Evolutionary conservation across 2,888 invertebrate genomes (phyloP), one percentile per base, ranked within the genome.

Genomic region (Tryphoninae sp.): DNA sequence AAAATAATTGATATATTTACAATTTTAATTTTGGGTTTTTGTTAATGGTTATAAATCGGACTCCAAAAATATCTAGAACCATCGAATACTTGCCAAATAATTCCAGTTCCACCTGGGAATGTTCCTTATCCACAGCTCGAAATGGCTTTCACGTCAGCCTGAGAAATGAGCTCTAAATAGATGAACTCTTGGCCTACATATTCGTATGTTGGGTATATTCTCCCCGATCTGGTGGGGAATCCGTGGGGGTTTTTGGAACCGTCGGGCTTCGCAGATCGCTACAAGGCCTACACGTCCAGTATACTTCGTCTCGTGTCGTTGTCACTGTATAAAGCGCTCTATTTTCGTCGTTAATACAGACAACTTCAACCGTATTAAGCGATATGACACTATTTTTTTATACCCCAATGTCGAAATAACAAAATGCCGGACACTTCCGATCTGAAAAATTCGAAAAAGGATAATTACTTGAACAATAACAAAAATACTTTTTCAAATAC

Each of bases 171-270:
- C 90, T 89, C 87, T 87, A 90, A 90, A 90, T 90, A 90, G 89
- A 90, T 90, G 90, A 91, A 91, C 90, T 91, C 89, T 90, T 91
- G 91, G 88, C 90, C 91, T 87, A 90, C 88, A 90, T 91, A 88
- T 86, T 85, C 85, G 81, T 77, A 69, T 76, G 45, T 69, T 55
- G 42, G 22, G 26, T 62, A 74, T 55, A 55, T 45, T 59, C 72
- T 59, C 55, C 64, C 64, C n/a, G 33, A n/a, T 55, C 53, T 59
- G 45, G 58, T 13, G 11, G 22, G 62, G 55, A 58, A 55, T 74
- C 33, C 69, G 64, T 40, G 55, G 40, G 40, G 16, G 58, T 72
- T 72, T 72, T 69, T 55, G 55, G 40, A 69, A 55, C 22, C 42
- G 55, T 59, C 49, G 65, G 59, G 33, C 67, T 67, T 67, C 19